Evolutionary conservation across 2,888 invertebrate species (phyloP), one percentile per base, ranked within the genome.

Genomic region (Drosophila algonquin): DNA sequence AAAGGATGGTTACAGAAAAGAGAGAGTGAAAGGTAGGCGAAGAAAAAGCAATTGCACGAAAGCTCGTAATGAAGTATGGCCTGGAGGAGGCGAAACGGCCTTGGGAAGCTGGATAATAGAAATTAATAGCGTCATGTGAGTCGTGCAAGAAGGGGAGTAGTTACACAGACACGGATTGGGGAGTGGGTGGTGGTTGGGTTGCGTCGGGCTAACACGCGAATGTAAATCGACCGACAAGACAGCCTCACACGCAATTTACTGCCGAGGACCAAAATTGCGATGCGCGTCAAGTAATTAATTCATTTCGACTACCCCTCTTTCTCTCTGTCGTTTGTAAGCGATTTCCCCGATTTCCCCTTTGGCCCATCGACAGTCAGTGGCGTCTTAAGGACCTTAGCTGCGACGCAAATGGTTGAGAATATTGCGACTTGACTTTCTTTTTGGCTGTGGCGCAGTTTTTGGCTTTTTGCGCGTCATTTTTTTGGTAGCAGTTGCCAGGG

Each of bases 241-340:
- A 40, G 40, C 12, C 21, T 21, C 81, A 59, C 61, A 72, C 64
- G 65, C 78, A 72, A 80, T 78, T 80, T 75, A 69, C 51, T 61
- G 61, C 61, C 70, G 60, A 61, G 77, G 80, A 72, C 76, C 68
- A 81, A 72, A 73, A 71, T 69, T 69, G 35, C 69, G 57, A 83
- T 87, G 86, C 86, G 82, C 81, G 79, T 86, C 78, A 83, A 88
- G 87, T 80, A 86, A 84, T 84, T 88, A 86, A 81, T 78, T 88
- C 76, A 62, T 65, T 64, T 67, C 61, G 69, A 69, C 57, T 24
- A 30, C 44, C 45, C 50, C 21, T 27, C 14, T 45, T n/a, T 1
- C 45, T 7, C 45, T 16, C n/a, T 44, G 7, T 1, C 16, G 4
- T 0, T 16, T 7, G 27, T 30, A 32, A 45, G 50, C 18, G 44